Evolutionary conservation across 2,888 invertebrate genomes (phyloP).

Genomic region (Aleiodes alternator): DNA sequence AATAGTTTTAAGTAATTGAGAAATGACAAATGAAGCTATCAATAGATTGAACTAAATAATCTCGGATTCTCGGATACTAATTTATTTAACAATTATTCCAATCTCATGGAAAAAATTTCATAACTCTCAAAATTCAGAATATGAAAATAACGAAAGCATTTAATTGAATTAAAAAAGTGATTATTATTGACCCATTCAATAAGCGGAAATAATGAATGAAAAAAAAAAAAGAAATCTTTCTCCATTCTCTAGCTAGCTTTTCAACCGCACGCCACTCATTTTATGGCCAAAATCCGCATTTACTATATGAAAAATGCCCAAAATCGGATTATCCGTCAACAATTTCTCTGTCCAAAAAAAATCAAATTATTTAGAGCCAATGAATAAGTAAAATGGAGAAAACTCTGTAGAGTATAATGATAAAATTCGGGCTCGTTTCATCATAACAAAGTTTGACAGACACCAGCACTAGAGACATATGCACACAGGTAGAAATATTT

Average conservation of each 20-base stretch:
- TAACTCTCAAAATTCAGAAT: too few relatives aligned
- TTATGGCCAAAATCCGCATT: conserved; percentile 56
- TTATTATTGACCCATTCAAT: background rate
- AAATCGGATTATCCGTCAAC: conserved; percentile 62
- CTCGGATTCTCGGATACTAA: too few relatives aligned
- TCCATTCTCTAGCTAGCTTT: conserved; percentile 47
- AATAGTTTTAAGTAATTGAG: conserved; percentile 29
- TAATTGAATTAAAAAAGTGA: background rate
- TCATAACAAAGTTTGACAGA: conserved; percentile 39
- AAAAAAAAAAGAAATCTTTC: conserved; percentile 42
- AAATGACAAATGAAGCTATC: background rate
- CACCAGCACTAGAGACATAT: conserved; percentile 29
- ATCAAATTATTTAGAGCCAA: conserved; percentile 16
- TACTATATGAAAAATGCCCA: conserved; percentile 56
- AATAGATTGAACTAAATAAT: too few relatives aligned
- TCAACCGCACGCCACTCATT: conserved; percentile 59
- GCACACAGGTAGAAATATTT: background rate
- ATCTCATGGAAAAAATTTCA: too few relatives aligned
- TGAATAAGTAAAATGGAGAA: conserved; percentile 21
- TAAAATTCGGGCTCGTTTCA: conserved; percentile 42
- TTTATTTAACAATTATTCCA: too few relatives aligned
- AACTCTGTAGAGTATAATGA: conserved; percentile 35
- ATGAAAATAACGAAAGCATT: background rate
- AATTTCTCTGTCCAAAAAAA: conserved; percentile 48
- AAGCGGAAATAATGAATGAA: conserved; percentile 21